Evolutionary conservation across 2,888 invertebrate genomes (phyloP).

Genomic region (Eumerus sabulonum): DNA sequence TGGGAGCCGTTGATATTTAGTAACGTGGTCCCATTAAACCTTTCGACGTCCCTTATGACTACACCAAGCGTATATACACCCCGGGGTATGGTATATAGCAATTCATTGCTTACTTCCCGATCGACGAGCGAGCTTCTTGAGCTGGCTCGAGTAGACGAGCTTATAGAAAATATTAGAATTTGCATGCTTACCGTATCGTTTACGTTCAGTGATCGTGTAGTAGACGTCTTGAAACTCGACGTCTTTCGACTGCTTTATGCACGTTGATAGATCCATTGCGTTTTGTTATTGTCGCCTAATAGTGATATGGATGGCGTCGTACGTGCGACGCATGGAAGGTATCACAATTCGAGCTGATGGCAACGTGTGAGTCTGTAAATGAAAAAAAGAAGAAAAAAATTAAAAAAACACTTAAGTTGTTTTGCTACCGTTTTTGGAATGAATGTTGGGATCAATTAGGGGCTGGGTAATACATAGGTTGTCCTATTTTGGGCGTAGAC

Average conservation of each 20-base stretch:
- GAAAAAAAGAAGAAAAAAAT: constrained; percentile 5
- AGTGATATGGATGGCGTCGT: constrained; percentile 20
- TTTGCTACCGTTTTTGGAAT: constrained; percentile 6
- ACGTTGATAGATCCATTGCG: constrained; percentile 69
- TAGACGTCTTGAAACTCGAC: constrained; percentile 78
- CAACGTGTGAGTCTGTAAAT: constrained; percentile 37
- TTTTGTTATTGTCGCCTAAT: constrained; percentile 50
- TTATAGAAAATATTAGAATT: constrained; percentile 7
- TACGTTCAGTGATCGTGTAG: constrained; percentile 75
- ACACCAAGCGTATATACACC: too few species aligned
- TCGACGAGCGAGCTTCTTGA: too few species aligned
- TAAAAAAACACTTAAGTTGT: constrained; percentile 1
- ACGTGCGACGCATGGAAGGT: constrained; percentile 62
- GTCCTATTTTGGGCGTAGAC: too few species aligned
- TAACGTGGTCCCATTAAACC: too few species aligned
- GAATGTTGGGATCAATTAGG: background rate
- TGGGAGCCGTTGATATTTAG: too few species aligned
- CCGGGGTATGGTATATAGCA: too few species aligned
- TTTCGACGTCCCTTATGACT: too few species aligned
- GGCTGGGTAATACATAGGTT: background rate
- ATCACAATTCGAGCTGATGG: constrained; percentile 27
- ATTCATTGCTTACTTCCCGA: too few species aligned
- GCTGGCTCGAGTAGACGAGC: too few species aligned
- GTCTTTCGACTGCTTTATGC: constrained; percentile 74
- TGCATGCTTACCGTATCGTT: constrained; percentile 75